phyloP scores from a whole-genome alignment of 2,113 vertebrate genomes.

The Potamarius usumacintae region DNA sequence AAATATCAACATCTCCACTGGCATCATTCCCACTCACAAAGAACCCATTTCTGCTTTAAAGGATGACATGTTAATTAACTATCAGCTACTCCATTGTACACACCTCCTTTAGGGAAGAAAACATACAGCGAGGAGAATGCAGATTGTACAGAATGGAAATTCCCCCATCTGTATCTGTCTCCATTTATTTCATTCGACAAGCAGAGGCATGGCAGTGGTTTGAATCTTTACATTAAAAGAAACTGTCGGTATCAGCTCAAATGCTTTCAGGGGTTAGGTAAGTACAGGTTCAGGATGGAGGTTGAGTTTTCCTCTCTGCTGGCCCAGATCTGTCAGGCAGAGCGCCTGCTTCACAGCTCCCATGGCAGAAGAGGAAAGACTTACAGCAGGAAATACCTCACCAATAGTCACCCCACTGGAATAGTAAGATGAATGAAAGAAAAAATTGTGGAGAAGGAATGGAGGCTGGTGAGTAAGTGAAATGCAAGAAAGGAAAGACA shows the following conservation, averaged over 20 bases:
- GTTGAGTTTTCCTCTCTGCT: conserved; percentile 46
- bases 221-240: not conserved
- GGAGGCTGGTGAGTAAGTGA: not conserved
- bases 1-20: conserved; percentile 27
- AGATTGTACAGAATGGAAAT: not conserved
- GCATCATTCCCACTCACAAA: not conserved
- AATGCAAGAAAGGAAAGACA: conserved; percentile 38
- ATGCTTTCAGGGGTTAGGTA: conserved; percentile 7
- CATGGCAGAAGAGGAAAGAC: conserved; percentile 60
- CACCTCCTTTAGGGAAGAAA: conserved; percentile 29
- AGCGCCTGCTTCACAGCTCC: conserved; percentile 60
- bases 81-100: conserved; percentile 1
- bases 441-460: conserved; percentile 35
- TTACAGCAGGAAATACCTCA: conserved; percentile 71
- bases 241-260: not conserved
- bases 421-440: conserved; percentile 64
- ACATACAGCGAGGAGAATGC: not conserved
- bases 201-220: not conserved
- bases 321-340: conserved; percentile 46
- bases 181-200: not conserved
- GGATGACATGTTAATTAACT: conserved; percentile 13
- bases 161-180: not conserved
- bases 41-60: conserved; percentile 4
- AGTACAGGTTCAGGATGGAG: conserved; percentile 32
- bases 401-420: conserved; percentile 66